These are phyloP conservation scores for Drosophila busckii DNA, from an alignment of 1,140 invertebrate genomes.

Conservation along the genomic window DNA sequence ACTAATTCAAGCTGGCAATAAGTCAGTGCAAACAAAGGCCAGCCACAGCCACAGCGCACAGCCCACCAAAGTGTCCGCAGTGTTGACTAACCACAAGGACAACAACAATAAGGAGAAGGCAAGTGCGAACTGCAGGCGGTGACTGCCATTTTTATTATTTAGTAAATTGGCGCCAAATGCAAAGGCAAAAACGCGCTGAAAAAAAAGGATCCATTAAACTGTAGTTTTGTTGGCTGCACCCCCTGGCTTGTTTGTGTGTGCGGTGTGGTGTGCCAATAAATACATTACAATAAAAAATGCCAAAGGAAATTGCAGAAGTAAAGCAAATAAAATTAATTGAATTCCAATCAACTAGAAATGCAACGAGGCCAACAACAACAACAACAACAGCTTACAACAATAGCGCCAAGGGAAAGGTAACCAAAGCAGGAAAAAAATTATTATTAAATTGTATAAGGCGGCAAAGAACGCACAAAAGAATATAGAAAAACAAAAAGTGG, in stretches of 20 bases:
- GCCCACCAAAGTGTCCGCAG: slow-evolving; percentile 67
- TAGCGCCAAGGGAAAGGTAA: slow-evolving; percentile 45
- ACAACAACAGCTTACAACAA: slow-evolving; percentile 27
- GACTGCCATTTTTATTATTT: slow-evolving; percentile 72
- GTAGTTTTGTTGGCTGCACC: slow-evolving; percentile 35
- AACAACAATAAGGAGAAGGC: slow-evolving; percentile 30
- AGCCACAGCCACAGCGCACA: slow-evolving; percentile 56
- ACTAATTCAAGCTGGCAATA: slow-evolving; percentile 67
- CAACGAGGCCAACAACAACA: slow-evolving; percentile 38
- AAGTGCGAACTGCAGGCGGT: slow-evolving; percentile 66
- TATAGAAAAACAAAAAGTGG: slow-evolving; percentile 20
- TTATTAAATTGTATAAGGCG: slow-evolving; percentile 68
- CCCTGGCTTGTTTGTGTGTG: slow-evolving; percentile 19
- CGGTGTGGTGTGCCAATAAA: slow-evolving; percentile 60
- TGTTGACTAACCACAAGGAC: slow-evolving; percentile 43
- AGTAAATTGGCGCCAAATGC: slow-evolving; percentile 73
- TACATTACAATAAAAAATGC: slow-evolving; percentile 73
- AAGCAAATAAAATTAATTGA: slow-evolving; percentile 79
- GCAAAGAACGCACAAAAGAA: slow-evolving; percentile 3
- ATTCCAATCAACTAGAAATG: slow-evolving; percentile 78
- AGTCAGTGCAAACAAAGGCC: slow-evolving; percentile 64
- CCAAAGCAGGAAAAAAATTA: slow-evolving; percentile 40
- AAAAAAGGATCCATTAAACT: slow-evolving; percentile 57
- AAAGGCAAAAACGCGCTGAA: slow-evolving; percentile 43
- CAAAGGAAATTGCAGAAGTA: slow-evolving; percentile 73